Base-by-base conservation (phyloP, 2,888 invertebrate genomes). In the Shargacucullia verbasci region DNA sequence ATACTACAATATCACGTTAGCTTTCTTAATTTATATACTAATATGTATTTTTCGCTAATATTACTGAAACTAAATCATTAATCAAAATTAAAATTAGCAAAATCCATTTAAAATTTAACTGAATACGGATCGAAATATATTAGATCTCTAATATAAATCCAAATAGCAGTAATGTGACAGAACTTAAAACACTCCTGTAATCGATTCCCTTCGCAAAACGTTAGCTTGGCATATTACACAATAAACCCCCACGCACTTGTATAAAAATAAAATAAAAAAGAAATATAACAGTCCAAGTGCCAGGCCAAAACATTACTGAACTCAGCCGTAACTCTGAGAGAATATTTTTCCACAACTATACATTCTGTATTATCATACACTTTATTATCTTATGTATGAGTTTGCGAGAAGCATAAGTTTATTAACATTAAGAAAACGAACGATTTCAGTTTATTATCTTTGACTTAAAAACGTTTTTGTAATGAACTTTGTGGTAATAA, bases 191-290 rank as follows among this genome's bases (percentile, higher is more conserved):
- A 14, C 47, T 33, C 49, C 48, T 45, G 31, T 57, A 69, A 59
- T 59, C 48, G 73, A 69, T 69, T 63, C 45, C 59, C 52, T 34
- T 55, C 20, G 56, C 56, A 31, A 50, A 57, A 69, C 64, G 59
- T 59, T 35, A 52, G 44, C 44, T n/a, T 35, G 35, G 13, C 27
- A 41, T 56, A 66, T 61, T 57, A 65, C 56, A 61, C 54, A 66
- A 62, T 66, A 73, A 73, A 52, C 58, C 61, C 41, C n/a, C 54
- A 60, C 56, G 25, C 40, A 50, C 57, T 68, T 70, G 48, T 69
- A 63, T 77, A 67, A 65, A 68, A 69, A 69, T 60, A 66, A 60
- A 68, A 68, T 70, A 75, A 74, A 64, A 66, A 55, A 35, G 41
- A 66, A 56, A 71, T 53, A 59, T 59, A 64, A 53, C 37, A 41